These are phyloP conservation scores for Apteryx owenii DNA, from an alignment of 2,113 vertebrate species.

Conservation along the genomic window DNA sequence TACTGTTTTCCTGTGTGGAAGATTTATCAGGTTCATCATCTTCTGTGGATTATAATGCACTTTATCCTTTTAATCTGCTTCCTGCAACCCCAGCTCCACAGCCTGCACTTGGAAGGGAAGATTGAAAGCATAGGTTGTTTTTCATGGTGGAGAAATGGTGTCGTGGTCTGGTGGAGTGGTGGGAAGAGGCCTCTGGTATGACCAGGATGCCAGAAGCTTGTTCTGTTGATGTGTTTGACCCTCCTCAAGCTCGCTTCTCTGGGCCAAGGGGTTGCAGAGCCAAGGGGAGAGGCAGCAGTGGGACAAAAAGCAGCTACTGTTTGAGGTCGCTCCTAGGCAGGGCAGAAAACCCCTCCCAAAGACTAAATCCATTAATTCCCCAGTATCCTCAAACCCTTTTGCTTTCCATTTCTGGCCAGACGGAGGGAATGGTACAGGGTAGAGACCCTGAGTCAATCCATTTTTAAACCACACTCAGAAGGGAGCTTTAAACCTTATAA, in stretches of 20 bases:
- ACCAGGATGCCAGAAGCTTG: neutral
- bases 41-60: slow-evolving; percentile 6
- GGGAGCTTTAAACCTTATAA: neutral
- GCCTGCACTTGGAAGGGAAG: neutral
- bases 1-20: neutral
- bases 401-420: neutral
- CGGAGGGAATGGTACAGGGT: neutral
- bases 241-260: neutral
- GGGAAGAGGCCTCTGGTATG: neutral
- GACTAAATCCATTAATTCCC: too few relatives aligned
- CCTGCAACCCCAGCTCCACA: neutral
- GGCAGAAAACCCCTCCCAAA: neutral
- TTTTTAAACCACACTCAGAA: neutral
- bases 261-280: neutral
- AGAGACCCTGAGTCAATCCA: neutral
- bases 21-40: slow-evolving; percentile 14
- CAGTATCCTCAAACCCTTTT: neutral
- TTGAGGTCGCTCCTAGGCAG: too few relatives aligned
- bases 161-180: neutral
- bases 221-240: neutral
- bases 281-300: too few relatives aligned
- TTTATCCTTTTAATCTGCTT: neutral
- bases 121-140: neutral
- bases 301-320: too few relatives aligned
- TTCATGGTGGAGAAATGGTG: neutral